These are phyloP conservation scores for Drosophila quadrilineata DNA, from an alignment of 1,140 invertebrate species.

Conservation along the genomic window DNA sequence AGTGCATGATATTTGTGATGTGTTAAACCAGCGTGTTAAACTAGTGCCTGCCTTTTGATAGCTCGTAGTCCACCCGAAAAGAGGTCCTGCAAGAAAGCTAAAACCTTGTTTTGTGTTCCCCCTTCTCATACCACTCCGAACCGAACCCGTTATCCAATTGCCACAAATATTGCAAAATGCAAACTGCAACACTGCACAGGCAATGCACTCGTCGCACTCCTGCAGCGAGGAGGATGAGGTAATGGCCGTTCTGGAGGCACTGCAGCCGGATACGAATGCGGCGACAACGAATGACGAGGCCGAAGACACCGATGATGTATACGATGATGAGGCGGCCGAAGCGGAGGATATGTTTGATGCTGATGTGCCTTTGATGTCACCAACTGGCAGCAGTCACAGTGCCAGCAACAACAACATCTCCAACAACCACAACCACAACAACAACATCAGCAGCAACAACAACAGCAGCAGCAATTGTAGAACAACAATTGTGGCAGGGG, in stretches of 20 bases:
- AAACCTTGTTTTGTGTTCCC: slow-evolving; percentile 24
- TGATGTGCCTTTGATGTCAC: slow-evolving; percentile 68
- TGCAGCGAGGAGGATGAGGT: slow-evolving; percentile 74
- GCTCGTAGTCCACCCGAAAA: too few relatives aligned
- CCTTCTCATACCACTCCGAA: slow-evolving; percentile 7
- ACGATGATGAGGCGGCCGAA: slow-evolving; percentile 61
- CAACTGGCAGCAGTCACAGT: slow-evolving; percentile 67
- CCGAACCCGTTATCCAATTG: background rate
- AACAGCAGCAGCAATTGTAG: slow-evolving; percentile 38
- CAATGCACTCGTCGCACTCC: slow-evolving; percentile 65
- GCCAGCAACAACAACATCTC: slow-evolving; percentile 28
- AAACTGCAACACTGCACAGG: slow-evolving; percentile 22
- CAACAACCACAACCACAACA: slow-evolving; percentile 5
- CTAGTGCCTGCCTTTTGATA: too few relatives aligned
- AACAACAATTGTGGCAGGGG: slow-evolving; percentile 8
- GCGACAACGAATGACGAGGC: slow-evolving; percentile 67
- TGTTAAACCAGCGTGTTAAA: too few relatives aligned
- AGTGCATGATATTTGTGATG: too few relatives aligned
- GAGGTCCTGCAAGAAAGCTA: slow-evolving; percentile 17
- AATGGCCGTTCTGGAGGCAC: slow-evolving; percentile 56
- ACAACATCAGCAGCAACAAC: slow-evolving; percentile 12
- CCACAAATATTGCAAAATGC: slow-evolving; percentile 9
- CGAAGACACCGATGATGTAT: slow-evolving; percentile 53
- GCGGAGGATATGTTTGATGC: slow-evolving; percentile 70
- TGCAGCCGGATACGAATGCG: slow-evolving; percentile 51